phyloP scores from a whole-genome alignment of 2,888 invertebrate genomes.

The Pseudoips prasinana region DNA sequence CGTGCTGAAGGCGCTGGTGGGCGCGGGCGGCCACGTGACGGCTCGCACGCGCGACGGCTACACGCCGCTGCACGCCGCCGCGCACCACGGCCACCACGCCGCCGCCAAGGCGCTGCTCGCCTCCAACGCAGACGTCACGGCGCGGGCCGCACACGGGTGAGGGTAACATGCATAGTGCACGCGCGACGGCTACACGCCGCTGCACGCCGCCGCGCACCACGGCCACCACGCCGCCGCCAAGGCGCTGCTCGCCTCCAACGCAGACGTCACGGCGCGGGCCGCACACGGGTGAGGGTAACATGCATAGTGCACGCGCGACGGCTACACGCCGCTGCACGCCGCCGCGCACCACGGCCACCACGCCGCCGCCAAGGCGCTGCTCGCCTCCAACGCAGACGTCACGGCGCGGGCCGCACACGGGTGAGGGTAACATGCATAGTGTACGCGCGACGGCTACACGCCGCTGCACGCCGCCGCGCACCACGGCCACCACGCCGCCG shows the following conservation, averaged over 20 bases:
- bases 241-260: constrained; percentile 93
- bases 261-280: constrained; percentile 91
- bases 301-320: constrained; percentile 85
- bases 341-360: constrained; percentile 98
- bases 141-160: constrained; percentile 87
- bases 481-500: constrained; percentile 96
- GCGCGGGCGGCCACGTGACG: constrained; percentile 88
- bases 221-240: constrained; percentile 96
- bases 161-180: constrained; percentile 60
- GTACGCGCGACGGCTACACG: constrained; percentile 93
- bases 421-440: constrained; percentile 29
- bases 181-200: constrained; percentile 94
- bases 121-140: constrained; percentile 93
- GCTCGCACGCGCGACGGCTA: constrained; percentile 91
- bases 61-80: constrained; percentile 97
- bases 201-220: constrained; percentile 98
- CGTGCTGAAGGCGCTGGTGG: constrained; percentile 91
- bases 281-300: constrained; percentile 80
- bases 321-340: constrained; percentile 96
- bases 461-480: constrained; percentile 98
- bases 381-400: constrained; percentile 94
- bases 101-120: constrained; percentile 95
- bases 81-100: constrained; percentile 97
- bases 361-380: constrained; percentile 93
- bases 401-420: constrained; percentile 89